Evolutionary conservation across 2,888 invertebrate species (phyloP).

Genomic region (Terebella lapidaria): DNA sequence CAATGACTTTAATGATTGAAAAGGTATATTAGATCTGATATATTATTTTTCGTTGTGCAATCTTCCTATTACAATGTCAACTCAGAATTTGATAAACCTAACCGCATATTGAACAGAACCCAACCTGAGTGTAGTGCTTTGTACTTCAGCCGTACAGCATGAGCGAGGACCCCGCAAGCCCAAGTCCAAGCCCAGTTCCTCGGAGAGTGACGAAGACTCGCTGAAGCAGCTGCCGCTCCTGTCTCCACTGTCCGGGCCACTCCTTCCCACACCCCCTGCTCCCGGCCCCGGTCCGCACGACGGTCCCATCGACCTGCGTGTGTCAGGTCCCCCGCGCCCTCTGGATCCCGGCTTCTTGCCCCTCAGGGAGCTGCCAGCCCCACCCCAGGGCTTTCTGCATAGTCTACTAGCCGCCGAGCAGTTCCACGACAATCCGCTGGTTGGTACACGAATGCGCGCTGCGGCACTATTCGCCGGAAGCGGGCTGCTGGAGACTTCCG

Average conservation of each 20-base stretch:
- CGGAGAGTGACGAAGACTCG: background rate
- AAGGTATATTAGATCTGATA: no score
- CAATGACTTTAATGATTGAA: no score
- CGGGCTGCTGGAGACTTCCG: background rate
- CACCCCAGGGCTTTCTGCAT: conserved; percentile 7
- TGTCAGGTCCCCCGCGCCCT: conserved; percentile 12
- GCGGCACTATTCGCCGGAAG: background rate
- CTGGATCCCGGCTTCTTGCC: conserved; percentile 6
- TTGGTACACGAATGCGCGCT: background rate
- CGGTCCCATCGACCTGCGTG: conserved; percentile 30
- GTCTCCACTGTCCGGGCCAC: conserved; percentile 3
- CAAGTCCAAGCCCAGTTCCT: conserved; percentile 57
- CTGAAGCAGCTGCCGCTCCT: conserved; percentile 19
- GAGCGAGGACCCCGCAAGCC: conserved; percentile 93
- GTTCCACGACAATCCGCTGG: conserved; percentile 17
- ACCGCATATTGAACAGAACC: no score
- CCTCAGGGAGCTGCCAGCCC: background rate
- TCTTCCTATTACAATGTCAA: no score
- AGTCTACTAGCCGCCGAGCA: conserved; percentile 25
- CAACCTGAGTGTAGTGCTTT: no score
- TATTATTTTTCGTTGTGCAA: no score
- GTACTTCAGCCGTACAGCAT: conserved; percentile 84
- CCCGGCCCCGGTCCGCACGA: conserved; percentile 12
- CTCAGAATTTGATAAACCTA: no score
- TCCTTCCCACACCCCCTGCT: background rate